Evolutionary conservation across 23 tunicate genomes (phyloP).

Genomic region (Styela plicata): DNA sequence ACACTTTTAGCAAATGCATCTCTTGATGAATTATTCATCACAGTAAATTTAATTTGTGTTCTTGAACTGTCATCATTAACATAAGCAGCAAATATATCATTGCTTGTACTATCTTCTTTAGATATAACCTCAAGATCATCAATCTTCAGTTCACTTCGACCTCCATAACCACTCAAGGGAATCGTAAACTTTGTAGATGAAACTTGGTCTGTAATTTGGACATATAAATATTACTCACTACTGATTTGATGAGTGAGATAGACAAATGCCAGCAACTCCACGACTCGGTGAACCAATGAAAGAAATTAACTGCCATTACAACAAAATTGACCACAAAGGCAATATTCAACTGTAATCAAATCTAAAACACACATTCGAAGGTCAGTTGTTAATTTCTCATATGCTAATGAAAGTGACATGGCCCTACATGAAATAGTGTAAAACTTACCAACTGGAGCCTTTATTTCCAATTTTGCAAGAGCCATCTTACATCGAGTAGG

Average conservation of each 20-base stretch:
- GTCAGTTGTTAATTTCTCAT: background rate
- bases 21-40: conserved; percentile 43
- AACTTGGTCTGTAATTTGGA: conserved; percentile 71
- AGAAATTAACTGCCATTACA: too few relatives aligned
- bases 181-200: conserved; percentile 81
- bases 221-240: too few relatives aligned
- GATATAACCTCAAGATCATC: conserved; percentile 36
- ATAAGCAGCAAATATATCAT: background rate
- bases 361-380: too few relatives aligned
- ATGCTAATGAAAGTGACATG: background rate
- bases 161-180: conserved; percentile 82
- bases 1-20: conserved; percentile 52
- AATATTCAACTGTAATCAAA: too few relatives aligned
- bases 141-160: conserved; percentile 35
- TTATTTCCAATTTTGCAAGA: conserved; percentile 71
- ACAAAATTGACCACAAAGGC: too few relatives aligned
- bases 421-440: background rate
- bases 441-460: conserved; percentile 73
- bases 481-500: conserved; percentile 56
- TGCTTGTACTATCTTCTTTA: background rate
- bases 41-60: conserved; percentile 15
- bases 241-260: too few relatives aligned
- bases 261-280: too few relatives aligned
- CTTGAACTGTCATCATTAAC: background rate
- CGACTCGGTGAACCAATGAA: too few relatives aligned